Conservation (phyloP, 2,888 invertebrate species). For the Crepidodera aurea region DNA sequence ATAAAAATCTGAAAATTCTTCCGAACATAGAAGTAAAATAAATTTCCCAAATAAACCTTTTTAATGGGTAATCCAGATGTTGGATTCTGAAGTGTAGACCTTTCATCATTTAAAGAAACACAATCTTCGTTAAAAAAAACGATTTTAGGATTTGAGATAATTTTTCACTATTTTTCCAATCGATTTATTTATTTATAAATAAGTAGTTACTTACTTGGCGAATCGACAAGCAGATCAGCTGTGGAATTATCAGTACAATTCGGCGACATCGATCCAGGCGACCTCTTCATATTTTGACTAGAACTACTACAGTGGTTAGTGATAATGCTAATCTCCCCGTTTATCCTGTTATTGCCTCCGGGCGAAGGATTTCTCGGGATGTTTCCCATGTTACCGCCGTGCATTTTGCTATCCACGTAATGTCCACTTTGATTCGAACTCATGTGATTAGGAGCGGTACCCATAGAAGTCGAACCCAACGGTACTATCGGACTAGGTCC, state of each 20-base stretch:
- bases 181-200: too few relatives aligned
- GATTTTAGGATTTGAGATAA: too few relatives aligned
- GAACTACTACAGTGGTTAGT: constrained; percentile 72
- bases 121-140: too few relatives aligned
- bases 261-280: constrained; percentile 71
- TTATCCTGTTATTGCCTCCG: constrained; percentile 60
- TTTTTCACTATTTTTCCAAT: too few relatives aligned
- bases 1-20: too few relatives aligned
- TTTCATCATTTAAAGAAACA: too few relatives aligned
- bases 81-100: too few relatives aligned
- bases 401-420: constrained; percentile 55
- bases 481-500: constrained; percentile 21
- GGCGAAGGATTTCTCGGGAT: constrained; percentile 58
- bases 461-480: constrained; percentile 37
- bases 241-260: constrained; percentile 70
- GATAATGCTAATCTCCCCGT: constrained; percentile 85
- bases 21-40: too few relatives aligned
- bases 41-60: too few relatives aligned
- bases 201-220: constrained; percentile 78
- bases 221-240: constrained; percentile 79
- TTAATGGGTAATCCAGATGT: too few relatives aligned
- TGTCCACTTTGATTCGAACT: constrained; percentile 43
- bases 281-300: constrained; percentile 68
- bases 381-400: constrained; percentile 49
- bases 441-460: constrained; percentile 23